Conservation (phyloP, 2,113 vertebrate genomes). For the Elgaria multicarinata region DNA sequence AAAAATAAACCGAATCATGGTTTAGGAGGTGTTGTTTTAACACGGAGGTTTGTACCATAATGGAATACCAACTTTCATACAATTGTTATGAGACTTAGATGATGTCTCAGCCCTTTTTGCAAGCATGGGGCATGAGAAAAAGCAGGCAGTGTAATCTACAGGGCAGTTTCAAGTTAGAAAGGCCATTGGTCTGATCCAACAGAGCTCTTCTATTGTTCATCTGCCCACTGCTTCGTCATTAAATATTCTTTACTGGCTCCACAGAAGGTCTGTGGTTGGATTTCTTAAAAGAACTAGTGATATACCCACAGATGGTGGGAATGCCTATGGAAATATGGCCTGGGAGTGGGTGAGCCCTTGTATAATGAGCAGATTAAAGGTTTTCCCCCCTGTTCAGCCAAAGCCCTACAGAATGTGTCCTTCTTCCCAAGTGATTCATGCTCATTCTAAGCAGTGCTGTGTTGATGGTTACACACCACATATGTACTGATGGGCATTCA, state of each 20-base stretch:
- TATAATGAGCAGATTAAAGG: not conserved
- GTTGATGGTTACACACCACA: not conserved
- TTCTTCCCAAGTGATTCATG: not conserved
- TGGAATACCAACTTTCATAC: too few species aligned
- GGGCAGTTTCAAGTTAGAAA: not conserved
- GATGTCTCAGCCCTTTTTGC: too few species aligned
- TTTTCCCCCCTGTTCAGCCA: not conserved
- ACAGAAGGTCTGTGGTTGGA: not conserved
- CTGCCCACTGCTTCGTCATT: not conserved
- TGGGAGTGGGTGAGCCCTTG: not conserved
- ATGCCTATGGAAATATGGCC: not conserved
- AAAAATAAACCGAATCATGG: too few species aligned
- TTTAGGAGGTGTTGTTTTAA: too few species aligned
- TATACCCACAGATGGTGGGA: too few species aligned
- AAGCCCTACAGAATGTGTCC: not conserved
- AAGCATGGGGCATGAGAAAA: not conserved
- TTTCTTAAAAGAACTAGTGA: not conserved
- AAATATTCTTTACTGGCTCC: not conserved
- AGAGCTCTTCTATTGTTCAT: not conserved
- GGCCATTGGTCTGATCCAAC: not conserved
- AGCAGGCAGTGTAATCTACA: conserved; percentile 20
- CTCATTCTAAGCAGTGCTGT: not conserved
- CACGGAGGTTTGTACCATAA: too few species aligned
- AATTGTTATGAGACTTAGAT: too few species aligned
- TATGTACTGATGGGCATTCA: not conserved